Percentiles rank a stretch among this genome's conserved stretches.
phyloP scores from a whole-genome alignment of 2,888 invertebrate genomes.

The Drosophila rellima region DNA sequence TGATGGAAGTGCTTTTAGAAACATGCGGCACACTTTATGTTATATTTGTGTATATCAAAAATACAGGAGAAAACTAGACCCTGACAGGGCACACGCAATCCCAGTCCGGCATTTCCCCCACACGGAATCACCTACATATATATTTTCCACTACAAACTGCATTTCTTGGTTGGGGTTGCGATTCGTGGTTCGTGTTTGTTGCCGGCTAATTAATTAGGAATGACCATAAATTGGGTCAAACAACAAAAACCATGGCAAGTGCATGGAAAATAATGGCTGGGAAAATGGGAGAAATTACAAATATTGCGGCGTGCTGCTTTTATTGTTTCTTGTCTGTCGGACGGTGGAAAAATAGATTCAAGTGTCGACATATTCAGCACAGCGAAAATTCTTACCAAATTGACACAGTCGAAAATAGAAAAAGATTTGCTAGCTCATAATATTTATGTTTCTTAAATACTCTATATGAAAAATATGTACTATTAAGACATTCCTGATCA shows the following conservation, averaged over 20 bases:
- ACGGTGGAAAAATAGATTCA: constrained; percentile 5
- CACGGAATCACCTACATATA: constrained; percentile 30
- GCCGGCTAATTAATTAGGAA: constrained; percentile 74
- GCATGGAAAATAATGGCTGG: constrained; percentile 48
- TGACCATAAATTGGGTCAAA: constrained; percentile 69
- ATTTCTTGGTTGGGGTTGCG: constrained; percentile 30
- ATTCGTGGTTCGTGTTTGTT: constrained; percentile 35
- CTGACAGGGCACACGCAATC: constrained; percentile 54
- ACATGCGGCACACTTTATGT: background rate
- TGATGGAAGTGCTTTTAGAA: background rate
- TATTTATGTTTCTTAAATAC: background rate
- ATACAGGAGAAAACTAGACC: constrained; percentile 20
- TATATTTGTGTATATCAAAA: background rate
- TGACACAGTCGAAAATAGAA: constrained; percentile 24
- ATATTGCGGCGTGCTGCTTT: constrained; percentile 14
- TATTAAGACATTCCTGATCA: too few relatives aligned
- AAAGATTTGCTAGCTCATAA: background rate
- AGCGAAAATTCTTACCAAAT: constrained; percentile 25
- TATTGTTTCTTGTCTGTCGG: constrained; percentile 14
- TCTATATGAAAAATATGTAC: background rate
- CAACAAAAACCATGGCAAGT: constrained; percentile 55
- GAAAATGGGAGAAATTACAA: constrained; percentile 25
- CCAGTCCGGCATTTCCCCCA: constrained; percentile 25
- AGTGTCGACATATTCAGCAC: constrained; percentile 6
- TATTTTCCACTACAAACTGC: constrained; percentile 18